phyloP scores from a whole-genome alignment of 1,140 invertebrate genomes.

The Neodiprion virginianus region DNA sequence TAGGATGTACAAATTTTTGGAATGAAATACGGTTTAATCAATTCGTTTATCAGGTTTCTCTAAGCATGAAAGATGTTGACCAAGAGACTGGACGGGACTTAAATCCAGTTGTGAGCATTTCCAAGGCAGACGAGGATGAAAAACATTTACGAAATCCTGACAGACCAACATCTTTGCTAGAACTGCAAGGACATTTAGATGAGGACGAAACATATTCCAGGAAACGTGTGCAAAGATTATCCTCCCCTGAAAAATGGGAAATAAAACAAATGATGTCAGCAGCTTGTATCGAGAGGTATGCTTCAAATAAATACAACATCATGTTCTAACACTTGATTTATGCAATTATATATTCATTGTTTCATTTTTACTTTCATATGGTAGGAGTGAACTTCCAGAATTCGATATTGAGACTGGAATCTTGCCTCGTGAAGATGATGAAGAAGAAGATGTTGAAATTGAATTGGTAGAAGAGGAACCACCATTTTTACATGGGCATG shows the following conservation, averaged over 20 bases:
- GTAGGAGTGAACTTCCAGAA: slow-evolving; percentile 88
- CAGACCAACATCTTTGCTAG: slow-evolving; percentile 75
- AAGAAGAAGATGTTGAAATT: slow-evolving; percentile 98
- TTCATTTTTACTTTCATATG: slow-evolving; percentile 62
- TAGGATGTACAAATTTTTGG: no score
- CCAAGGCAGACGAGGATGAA: slow-evolving; percentile 67
- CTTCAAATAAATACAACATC: not conserved
- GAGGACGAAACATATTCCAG: slow-evolving; percentile 79
- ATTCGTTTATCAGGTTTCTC: slow-evolving; percentile 66
- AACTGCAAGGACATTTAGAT: slow-evolving; percentile 74
- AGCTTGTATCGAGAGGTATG: slow-evolving; percentile 63
- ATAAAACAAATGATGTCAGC: slow-evolving; percentile 74
- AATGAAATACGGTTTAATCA: not conserved
- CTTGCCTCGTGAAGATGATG: slow-evolving; percentile 87
- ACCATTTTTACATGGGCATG: slow-evolving; percentile 92
- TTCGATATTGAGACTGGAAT: slow-evolving; percentile 91
- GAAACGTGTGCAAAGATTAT: slow-evolving; percentile 88
- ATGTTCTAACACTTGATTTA: slow-evolving; percentile 1
- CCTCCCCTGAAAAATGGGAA: slow-evolving; percentile 95
- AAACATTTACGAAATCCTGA: slow-evolving; percentile 85
- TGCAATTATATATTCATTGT: not conserved
- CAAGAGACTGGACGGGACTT: slow-evolving; percentile 94
- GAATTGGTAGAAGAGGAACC: slow-evolving; percentile 99
- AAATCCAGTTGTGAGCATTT: slow-evolving; percentile 73
- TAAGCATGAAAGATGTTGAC: slow-evolving; percentile 99